Evolutionary conservation across 1,140 invertebrate genomes (phyloP).

Genomic region (Diuraphis noxia): DNA sequence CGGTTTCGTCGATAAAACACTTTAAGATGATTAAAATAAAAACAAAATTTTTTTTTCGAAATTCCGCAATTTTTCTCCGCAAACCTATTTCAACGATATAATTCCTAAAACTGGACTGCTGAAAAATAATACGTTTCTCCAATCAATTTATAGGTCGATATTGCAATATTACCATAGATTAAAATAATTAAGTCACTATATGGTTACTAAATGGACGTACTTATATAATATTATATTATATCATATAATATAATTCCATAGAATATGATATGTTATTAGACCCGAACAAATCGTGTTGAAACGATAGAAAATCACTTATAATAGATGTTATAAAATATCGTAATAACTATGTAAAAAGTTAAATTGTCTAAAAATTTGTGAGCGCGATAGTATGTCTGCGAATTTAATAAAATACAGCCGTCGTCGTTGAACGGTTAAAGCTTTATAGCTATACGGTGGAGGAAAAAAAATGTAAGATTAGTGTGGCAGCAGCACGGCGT

Average conservation of each 20-base stretch:
- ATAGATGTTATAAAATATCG: no score
- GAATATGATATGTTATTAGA: no score
- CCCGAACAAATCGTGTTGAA: no score
- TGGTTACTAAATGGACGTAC: neutral
- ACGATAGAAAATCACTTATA: neutral
- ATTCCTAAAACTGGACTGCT: neutral
- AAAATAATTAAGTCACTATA: neutral
- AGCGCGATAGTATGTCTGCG: neutral
- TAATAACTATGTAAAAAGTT: neutral
- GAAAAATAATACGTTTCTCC: neutral
- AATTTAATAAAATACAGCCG: neutral
- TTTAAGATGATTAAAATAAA: neutral
- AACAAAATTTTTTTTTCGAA: neutral
- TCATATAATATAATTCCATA: no score
- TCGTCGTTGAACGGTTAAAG: neutral
- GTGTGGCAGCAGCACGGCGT: no score
- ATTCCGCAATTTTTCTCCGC: no score
- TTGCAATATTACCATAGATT: neutral
- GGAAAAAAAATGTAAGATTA: neutral
- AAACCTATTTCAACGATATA: no score
- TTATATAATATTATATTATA: no score
- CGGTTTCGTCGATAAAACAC: fast-evolving
- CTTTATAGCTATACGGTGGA: no score
- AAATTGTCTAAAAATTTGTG: neutral
- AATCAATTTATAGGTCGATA: neutral